Evolutionary conservation across 2,797 vertebrate genomes (phyloP).

Genomic region (Malacoraja senta): DNA sequence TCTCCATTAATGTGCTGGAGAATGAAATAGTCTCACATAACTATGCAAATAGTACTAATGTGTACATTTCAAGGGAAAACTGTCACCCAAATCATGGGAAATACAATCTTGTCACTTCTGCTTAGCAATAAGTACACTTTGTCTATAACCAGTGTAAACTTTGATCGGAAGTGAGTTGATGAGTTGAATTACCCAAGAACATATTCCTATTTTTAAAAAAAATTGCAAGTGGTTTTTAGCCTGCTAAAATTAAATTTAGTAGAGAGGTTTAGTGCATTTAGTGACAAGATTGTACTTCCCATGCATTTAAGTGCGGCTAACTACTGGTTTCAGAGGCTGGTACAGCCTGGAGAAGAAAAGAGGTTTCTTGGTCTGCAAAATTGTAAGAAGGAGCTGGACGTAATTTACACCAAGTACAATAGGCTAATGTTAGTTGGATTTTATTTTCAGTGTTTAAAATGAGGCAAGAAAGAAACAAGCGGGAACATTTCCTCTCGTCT

Average conservation of each 20-base stretch:
- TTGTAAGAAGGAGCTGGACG: not conserved
- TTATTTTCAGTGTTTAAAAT: not conserved
- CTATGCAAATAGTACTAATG: not conserved
- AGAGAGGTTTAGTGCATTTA: not conserved
- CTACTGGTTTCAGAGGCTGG: not conserved
- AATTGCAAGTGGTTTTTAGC: too few species aligned
- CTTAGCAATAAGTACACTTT: not conserved
- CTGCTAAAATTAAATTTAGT: not conserved
- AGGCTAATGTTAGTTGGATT: not conserved
- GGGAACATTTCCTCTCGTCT: not conserved
- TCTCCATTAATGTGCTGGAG: not conserved
- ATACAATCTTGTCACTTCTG: not conserved
- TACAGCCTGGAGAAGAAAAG: not conserved
- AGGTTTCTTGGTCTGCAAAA: not conserved
- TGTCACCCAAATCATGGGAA: not conserved
- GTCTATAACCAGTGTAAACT: not conserved
- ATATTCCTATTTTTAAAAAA: not conserved
- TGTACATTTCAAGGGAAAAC: not conserved
- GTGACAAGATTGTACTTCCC: too few species aligned
- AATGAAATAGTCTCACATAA: not conserved
- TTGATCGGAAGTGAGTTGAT: not conserved
- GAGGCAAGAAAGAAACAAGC: not conserved
- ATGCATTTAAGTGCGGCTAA: not conserved
- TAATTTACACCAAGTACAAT: not conserved
- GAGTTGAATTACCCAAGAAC: not conserved